These are phyloP conservation scores for Oedothorax gibbosus DNA, from an alignment of 1,140 invertebrate genomes.

Conservation along the genomic window DNA sequence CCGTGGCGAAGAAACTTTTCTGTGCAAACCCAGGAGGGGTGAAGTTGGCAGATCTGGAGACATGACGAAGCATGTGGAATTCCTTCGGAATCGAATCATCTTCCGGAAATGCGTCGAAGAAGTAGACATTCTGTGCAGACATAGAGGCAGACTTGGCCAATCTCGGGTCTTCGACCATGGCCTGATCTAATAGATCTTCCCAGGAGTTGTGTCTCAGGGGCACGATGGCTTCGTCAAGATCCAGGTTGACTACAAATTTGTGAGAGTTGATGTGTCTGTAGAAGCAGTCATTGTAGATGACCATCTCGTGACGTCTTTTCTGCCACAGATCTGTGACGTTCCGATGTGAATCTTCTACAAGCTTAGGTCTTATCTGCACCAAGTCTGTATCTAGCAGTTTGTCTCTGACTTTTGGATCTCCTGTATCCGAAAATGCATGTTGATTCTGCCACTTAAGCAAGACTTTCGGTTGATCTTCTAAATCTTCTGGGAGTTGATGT, in stretches of 20 bases:
- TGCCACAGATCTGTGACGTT: conserved; percentile 74
- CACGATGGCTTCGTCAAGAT: conserved; percentile 79
- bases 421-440: too few relatives aligned
- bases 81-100: conserved; percentile 61
- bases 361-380: neutral
- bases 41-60: conserved; percentile 71
- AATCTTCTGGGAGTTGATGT: neutral
- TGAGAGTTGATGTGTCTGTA: conserved; percentile 74
- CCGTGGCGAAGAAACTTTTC: conserved; percentile 79
- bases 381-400: too few relatives aligned
- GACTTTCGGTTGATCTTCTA: too few relatives aligned
- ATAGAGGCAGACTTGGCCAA: conserved; percentile 74
- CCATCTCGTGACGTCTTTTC: conserved; percentile 77
- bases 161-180: conserved; percentile 66
- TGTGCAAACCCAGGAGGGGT: conserved; percentile 76
- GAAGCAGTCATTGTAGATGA: conserved; percentile 81
- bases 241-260: conserved; percentile 77
- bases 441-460: too few relatives aligned
- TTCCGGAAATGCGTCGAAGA: conserved; percentile 70
- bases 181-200: conserved; percentile 70
- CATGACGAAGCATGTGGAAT: conserved; percentile 65
- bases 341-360: neutral
- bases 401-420: too few relatives aligned
- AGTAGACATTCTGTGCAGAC: conserved; percentile 77
- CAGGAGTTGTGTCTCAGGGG: conserved; percentile 74